These are phyloP conservation scores for Periparus ater DNA, from an alignment of 2,797 vertebrate species.

Conservation along the genomic window DNA sequence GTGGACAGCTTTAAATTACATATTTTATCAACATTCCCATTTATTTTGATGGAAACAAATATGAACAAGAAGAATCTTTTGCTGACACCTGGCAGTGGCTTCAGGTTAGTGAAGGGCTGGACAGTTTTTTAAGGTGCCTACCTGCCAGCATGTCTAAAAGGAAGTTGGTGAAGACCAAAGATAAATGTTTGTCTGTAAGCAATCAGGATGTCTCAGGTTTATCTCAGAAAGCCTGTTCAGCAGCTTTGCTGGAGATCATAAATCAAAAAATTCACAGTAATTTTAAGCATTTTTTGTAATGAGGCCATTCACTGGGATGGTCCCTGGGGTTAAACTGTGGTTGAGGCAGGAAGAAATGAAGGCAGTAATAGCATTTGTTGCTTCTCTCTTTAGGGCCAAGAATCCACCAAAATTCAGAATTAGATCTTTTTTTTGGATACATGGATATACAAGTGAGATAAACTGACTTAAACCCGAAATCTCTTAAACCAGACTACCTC, in stretches of 20 bases:
- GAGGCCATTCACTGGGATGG: not conserved
- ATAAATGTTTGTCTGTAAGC: not conserved
- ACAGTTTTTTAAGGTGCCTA: not conserved
- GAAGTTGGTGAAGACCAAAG: not conserved
- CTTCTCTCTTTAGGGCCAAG: not conserved
- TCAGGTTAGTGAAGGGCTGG: not conserved
- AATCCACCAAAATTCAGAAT: not conserved
- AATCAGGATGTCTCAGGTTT: not conserved
- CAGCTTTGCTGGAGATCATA: conserved; percentile 11
- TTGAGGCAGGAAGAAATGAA: not conserved
- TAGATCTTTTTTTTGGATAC: not conserved
- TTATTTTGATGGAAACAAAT: not conserved
- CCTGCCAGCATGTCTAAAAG: not conserved
- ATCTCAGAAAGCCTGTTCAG: not conserved
- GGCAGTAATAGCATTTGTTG: not conserved
- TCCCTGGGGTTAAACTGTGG: not conserved
- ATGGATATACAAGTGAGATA: not conserved
- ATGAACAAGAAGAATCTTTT: not conserved
- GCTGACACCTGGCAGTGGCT: not conserved
- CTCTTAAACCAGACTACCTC: not conserved
- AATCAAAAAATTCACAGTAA: conserved; percentile 24
- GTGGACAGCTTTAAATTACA: not conserved
- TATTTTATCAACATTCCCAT: not conserved
- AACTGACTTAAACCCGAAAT: not conserved
- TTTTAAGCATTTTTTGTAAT: not conserved